Percentiles rank a stretch among this genome's conserved stretches.
These are phyloP conservation scores for Silurus asotus DNA, from an alignment of 2,113 vertebrate species.

Conservation along the genomic window DNA sequence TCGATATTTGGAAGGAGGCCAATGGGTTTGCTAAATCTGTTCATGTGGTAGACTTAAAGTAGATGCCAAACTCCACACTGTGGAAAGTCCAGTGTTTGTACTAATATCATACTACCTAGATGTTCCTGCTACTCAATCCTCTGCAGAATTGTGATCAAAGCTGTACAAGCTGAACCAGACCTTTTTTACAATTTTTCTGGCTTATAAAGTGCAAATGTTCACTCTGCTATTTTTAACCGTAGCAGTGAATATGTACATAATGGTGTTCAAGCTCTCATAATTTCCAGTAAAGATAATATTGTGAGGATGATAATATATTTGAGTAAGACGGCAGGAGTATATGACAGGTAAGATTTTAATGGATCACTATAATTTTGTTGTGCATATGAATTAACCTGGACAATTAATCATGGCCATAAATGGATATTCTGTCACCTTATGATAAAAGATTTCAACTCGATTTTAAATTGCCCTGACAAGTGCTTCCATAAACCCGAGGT, in stretches of 20 bases:
- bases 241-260: background rate
- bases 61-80: constrained; percentile 12
- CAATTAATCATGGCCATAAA: constrained; percentile 43
- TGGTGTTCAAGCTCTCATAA: constrained; percentile 12
- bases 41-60: background rate
- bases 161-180: constrained; percentile 31
- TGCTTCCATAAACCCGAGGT: constrained; percentile 28
- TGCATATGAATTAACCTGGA: constrained; percentile 27
- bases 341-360: constrained; percentile 43
- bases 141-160: constrained; percentile 22
- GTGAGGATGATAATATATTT: constrained; percentile 27
- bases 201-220: constrained; percentile 7
- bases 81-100: constrained; percentile 16
- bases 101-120: constrained; percentile 42
- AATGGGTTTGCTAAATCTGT: constrained; percentile 27
- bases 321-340: constrained; percentile 3
- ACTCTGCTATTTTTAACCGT: constrained; percentile 40
- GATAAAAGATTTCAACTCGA: constrained; percentile 18
- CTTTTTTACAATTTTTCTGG: constrained; percentile 35
- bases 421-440: constrained; percentile 16
- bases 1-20: constrained; percentile 37
- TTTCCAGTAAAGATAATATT: constrained; percentile 22
- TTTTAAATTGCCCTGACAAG: constrained; percentile 39
- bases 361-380: constrained; percentile 41
- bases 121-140: constrained; percentile 26